Evolutionary conservation across 2,113 vertebrate species (phyloP), one percentile per base, ranked within the genome.

Genomic region (Opisthocomus hoazin): DNA sequence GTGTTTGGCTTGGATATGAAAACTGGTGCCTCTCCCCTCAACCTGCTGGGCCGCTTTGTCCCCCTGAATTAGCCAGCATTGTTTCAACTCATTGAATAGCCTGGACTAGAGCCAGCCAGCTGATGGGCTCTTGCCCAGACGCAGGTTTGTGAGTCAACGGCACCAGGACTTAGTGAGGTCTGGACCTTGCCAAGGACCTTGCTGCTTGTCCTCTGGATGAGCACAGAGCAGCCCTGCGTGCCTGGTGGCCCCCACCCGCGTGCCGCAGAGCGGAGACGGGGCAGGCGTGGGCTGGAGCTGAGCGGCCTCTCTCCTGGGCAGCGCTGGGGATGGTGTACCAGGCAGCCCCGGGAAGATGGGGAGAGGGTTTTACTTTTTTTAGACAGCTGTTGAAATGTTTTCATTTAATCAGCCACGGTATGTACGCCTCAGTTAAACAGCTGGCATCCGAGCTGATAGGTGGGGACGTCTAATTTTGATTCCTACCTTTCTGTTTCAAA

Each of bases 401-500:
- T 65, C 63, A 70, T 89, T 93, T 90, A 88, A 95, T 89, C 84
- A 96, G 93, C 71, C 57, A 4, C 2, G 16, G 60, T 32, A 6
- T 1, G 10, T 39, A 53, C 1, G 0, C 60, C 85, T 81, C 86
- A 21, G 84, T 89, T 90, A 79, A 94, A 79, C 94, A 91, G 87
- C 92, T 96, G 91, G 84, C 84, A 91, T 29, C n/a, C 0, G 8
- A 63, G 81, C 71, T n/a, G 93, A 79, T 57, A 41, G 0, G 3
- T 2, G 1, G 32, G 51, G 94, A 86, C 14, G 93, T 71, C 81
- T 85, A 82, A 89, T 95, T 89, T 66, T 54, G 74, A 95, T 91
- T 80, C 75, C 73, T 77, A 73, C 91, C 84, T 94, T 90, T 91
- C 87, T 84, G 93, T 78, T 94, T 86, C 96, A 94, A 94, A 95